Evolutionary conservation across 2,888 invertebrate species (phyloP).

Genomic region (Ormyrus pomaceus): DNA sequence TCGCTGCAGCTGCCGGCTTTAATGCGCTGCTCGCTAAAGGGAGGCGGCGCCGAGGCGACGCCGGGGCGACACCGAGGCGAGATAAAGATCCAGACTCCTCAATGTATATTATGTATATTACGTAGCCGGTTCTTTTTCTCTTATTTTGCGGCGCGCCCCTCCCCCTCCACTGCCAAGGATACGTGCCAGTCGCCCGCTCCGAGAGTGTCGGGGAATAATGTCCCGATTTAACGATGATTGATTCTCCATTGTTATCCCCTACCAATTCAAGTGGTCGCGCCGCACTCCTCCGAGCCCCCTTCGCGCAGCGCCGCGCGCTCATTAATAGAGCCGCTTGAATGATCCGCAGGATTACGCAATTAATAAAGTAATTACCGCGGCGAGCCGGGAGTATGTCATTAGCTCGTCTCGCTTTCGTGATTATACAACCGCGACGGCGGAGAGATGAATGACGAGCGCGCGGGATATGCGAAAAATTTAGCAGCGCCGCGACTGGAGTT

Average conservation of each 20-base stretch:
- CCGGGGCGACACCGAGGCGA: constrained; percentile 12
- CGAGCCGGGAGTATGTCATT: neutral
- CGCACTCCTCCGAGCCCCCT: neutral
- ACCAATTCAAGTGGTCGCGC: constrained; percentile 4
- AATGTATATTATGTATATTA: constrained; percentile 27
- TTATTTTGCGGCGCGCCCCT: neutral
- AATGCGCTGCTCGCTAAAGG: constrained; percentile 35
- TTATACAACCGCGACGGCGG: neutral
- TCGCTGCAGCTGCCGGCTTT: constrained; percentile 48
- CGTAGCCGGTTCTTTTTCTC: neutral
- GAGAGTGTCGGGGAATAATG: constrained; percentile 5
- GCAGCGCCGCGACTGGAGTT: neutral
- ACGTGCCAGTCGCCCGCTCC: neutral
- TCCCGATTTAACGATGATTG: constrained; percentile 40
- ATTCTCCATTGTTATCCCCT: constrained; percentile 31
- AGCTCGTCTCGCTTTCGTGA: neutral
- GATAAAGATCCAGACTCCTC: neutral
- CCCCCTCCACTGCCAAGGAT: neutral
- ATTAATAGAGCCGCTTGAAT: constrained; percentile 14
- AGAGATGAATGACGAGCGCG: neutral
- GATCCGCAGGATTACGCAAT: constrained; percentile 22
- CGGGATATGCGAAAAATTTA: neutral
- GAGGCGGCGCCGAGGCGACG: neutral
- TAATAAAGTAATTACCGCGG: constrained; percentile 15
- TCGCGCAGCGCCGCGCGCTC: neutral